These are phyloP conservation scores for Pongo pygmaeus DNA, from an alignment of 2,113 vertebrate genomes.

Conservation along the genomic window DNA sequence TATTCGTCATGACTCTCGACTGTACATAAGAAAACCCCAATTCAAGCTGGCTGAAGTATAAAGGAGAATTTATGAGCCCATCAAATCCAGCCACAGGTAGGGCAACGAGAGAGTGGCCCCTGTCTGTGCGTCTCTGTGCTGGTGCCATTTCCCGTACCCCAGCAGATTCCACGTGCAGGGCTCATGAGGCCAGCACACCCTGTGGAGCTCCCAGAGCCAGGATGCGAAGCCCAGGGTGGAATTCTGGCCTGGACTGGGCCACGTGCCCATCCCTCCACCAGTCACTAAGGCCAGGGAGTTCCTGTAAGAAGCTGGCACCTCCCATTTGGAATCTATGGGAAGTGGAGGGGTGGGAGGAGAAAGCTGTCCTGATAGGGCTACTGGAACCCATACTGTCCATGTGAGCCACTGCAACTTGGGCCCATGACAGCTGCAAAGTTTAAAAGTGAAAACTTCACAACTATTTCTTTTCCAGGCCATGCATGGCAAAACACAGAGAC, in stretches of 20 bases:
- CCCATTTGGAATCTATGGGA: neutral
- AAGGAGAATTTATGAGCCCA: neutral
- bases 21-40: neutral
- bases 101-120: fast-evolving
- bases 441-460: neutral
- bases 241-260: neutral
- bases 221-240: neutral
- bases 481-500: neutral
- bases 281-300: neutral
- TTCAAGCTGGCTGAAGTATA: neutral
- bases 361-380: neutral
- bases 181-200: too few relatives aligned
- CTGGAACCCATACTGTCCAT: fast-evolving
- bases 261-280: fast-evolving
- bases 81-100: neutral
- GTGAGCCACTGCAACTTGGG: neutral
- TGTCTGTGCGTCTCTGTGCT: neutral
- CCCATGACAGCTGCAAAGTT: neutral
- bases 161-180: fast-evolving
- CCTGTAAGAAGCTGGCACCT: neutral
- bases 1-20: neutral
- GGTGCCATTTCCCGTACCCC: neutral
- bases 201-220: neutral
- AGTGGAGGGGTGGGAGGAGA: neutral
- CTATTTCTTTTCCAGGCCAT: neutral